These are phyloP conservation scores for Mastomys coucha DNA, from an alignment of 2,113 vertebrate genomes.

Conservation along the genomic window DNA sequence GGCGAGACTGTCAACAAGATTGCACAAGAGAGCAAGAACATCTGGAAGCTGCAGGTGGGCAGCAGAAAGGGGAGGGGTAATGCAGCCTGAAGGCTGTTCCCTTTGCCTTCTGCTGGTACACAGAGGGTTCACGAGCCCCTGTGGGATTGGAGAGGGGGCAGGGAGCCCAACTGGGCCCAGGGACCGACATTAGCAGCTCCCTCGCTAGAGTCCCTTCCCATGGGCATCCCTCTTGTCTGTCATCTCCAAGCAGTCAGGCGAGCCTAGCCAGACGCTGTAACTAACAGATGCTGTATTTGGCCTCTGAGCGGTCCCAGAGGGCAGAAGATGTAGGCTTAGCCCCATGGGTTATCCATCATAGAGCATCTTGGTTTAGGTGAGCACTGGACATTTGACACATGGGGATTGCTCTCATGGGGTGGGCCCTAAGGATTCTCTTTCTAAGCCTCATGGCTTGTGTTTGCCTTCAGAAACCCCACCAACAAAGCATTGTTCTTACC, in stretches of 20 bases:
- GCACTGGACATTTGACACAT: too few species aligned
- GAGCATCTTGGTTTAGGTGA: neutral
- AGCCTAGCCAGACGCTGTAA: neutral
- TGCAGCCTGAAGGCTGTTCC: accelerated
- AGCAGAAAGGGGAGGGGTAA: accelerated
- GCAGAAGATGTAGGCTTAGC: neutral
- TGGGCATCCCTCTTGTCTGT: neutral
- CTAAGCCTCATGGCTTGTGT: too few species aligned
- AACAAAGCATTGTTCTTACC: too few species aligned
- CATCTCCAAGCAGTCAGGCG: neutral
- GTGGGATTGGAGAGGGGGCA: neutral
- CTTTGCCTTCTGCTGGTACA: neutral
- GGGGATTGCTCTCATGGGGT: too few species aligned
- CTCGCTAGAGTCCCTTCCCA: neutral
- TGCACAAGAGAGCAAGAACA: slow-evolving; percentile 92
- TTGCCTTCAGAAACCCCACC: too few species aligned
- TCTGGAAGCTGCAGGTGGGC: slow-evolving; percentile 97
- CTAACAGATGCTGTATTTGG: neutral
- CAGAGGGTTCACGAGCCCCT: neutral
- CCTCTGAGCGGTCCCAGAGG: neutral
- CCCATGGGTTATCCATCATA: neutral
- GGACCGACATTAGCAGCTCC: neutral
- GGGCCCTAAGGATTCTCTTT: too few species aligned
- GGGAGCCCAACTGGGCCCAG: neutral
- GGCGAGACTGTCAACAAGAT: slow-evolving; percentile 94